Conservation (phyloP, 2,113 vertebrate species). For the Zosterops borbonicus region DNA sequence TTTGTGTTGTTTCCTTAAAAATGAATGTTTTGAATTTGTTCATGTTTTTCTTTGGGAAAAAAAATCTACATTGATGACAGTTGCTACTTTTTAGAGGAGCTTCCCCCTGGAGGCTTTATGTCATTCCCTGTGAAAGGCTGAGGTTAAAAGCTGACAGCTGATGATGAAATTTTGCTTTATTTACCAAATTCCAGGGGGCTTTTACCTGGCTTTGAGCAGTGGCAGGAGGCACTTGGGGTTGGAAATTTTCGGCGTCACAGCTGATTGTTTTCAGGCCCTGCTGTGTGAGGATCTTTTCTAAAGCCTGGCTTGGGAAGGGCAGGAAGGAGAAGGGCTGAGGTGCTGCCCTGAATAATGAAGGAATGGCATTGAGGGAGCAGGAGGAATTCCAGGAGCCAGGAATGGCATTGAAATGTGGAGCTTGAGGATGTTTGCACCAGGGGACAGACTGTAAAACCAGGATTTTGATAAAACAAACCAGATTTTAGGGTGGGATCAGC, state of each 20-base stretch:
- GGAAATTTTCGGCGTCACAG: not conserved
- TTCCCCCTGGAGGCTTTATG: constrained; percentile 24
- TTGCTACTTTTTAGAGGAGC: not conserved
- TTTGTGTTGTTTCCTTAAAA: not conserved
- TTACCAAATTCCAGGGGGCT: constrained; percentile 24
- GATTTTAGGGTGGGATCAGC: not conserved
- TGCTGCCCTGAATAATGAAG: not conserved
- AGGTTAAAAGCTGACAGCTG: constrained; percentile 17
- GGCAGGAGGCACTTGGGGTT: not conserved
- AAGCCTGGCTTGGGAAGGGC: not conserved
- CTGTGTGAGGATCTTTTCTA: not conserved
- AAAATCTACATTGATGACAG: not conserved
- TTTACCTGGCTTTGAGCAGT: constrained; percentile 1
- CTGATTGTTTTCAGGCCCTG: not conserved
- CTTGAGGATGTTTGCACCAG: not conserved
- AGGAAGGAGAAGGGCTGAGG: not conserved
- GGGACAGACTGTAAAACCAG: not conserved
- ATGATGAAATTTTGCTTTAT: not conserved
- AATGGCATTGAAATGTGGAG: not conserved
- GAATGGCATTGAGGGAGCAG: not conserved
- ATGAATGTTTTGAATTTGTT: not conserved
- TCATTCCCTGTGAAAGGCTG: constrained; percentile 7
- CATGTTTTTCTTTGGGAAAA: not conserved
- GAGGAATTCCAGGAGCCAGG: not conserved
- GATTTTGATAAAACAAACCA: not conserved